Base-by-base conservation (phyloP, 2,888 invertebrate species). In the Imbricaverruca yamaguchii region DNA sequence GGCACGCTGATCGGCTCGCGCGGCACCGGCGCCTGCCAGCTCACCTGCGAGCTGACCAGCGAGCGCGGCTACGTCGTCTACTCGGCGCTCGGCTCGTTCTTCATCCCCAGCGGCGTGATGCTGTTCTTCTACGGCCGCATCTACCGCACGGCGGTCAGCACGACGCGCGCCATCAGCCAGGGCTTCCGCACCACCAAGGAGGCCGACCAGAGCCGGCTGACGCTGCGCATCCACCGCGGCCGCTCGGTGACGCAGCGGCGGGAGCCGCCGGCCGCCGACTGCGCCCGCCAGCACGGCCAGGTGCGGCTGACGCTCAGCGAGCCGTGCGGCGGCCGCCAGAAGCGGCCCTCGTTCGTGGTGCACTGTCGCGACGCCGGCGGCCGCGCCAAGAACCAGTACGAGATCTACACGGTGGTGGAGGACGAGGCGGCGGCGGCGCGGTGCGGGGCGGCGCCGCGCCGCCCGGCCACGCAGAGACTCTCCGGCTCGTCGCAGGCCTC, bases 61-160 rank as follows among this genome's bases (percentile, higher is more conserved):
- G 96, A 96, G 87, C 93, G 94, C 80, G 96, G 96, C 81, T 98
- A 98, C 90, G 96, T 98, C 81, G 93, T 98, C 81, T 97, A 97
- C 89, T 97, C 97, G 8, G 97, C 98, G 0, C 90, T 98, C 55
- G 98, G 98, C n/a, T 97, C 97, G 84, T 98, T 98, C 91, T 98
- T 95, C 89, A 93, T 97, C 86, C 98, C 98, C 69, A 97, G 97
- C 96, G 92, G 96, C 85, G 95, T 98, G 84, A 98, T 98, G 95
- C 90, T 97, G 85, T 97, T 97, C 90, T 97, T 98, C 90, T 98
- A 98, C 88, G 96, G 96, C 94, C 91, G 95, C 85, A 98, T 98
- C 85, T 98, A 97, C 89, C 91, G 94, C 84, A 96, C 97, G 9
- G 98, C 98, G 57, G 93, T 95, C 21, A 92, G 94, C 84, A 95